These are phyloP conservation scores for Hypolimnas misippus DNA, from an alignment of 2,888 invertebrate species.

Conservation along the genomic window DNA sequence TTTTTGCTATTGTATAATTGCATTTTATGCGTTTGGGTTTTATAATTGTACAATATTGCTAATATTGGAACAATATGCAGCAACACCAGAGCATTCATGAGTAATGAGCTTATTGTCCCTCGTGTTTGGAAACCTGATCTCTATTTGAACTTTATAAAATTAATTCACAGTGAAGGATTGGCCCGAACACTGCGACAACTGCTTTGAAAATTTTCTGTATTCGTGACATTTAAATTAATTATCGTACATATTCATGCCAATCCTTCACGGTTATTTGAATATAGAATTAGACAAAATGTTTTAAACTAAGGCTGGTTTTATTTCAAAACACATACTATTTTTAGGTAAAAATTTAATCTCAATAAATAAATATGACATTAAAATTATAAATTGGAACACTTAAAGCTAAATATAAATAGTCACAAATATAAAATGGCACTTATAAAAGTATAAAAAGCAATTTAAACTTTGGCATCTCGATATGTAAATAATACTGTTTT, in stretches of 20 bases:
- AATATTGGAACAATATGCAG: conserved; percentile 47
- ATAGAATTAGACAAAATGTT: conserved; percentile 78
- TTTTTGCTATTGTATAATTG: conserved; percentile 76
- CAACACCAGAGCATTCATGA: conserved; percentile 48
- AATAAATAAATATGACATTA: conserved; percentile 52
- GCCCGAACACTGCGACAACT: conserved; percentile 47
- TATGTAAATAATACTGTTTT: conserved; percentile 68
- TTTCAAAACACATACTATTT: conserved; percentile 43
- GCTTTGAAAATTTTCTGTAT: conserved; percentile 25
- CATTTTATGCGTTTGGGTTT: conserved; percentile 73
- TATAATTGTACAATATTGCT: conserved; percentile 59
- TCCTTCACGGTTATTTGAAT: conserved; percentile 70
- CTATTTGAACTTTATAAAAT: conserved; percentile 76
- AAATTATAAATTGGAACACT: conserved; percentile 54
- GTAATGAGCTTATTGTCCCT: conserved; percentile 67
- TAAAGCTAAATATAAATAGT: conserved; percentile 58
- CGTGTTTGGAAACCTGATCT: conserved; percentile 63
- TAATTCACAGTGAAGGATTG: conserved; percentile 66
- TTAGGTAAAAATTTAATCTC: conserved; percentile 50
- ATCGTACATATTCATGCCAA: conserved; percentile 50
- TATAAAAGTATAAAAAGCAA: conserved; percentile 53
- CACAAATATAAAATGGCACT: conserved; percentile 74
- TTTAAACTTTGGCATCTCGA: conserved; percentile 73
- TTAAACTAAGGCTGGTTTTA: conserved; percentile 61
- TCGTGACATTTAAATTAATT: conserved; percentile 32